phyloP scores from a whole-genome alignment of 2,797 vertebrate genomes.

The Syngnathus acus region DNA sequence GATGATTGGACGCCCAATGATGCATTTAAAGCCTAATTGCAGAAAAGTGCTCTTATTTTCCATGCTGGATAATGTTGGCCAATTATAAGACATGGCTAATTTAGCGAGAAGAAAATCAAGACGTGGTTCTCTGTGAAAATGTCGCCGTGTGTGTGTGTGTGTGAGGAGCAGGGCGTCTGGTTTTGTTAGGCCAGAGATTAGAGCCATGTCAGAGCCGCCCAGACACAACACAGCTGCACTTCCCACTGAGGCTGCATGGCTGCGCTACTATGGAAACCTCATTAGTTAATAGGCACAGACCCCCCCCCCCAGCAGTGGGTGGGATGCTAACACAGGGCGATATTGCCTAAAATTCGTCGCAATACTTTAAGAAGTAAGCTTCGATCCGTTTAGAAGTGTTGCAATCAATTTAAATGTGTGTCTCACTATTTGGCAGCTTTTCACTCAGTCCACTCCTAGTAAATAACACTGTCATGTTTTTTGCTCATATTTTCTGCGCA shows the following conservation, averaged over 20 bases:
- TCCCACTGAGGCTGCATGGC: conserved; percentile 51
- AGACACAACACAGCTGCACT: conserved; percentile 63
- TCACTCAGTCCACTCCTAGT: too few species aligned
- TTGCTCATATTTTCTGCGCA: neutral
- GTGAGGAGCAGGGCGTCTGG: conserved; percentile 49
- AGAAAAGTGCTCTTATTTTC: conserved; percentile 4
- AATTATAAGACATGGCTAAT: conserved; percentile 28
- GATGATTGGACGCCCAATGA: neutral
- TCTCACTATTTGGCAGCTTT: too few species aligned
- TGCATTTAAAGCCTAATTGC: conserved; percentile 4
- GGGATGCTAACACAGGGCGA: conserved; percentile 16
- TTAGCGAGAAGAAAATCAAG: conserved; percentile 24
- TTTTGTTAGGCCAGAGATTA: conserved; percentile 68
- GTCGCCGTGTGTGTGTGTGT: conserved; percentile 14
- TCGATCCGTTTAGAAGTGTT: too few species aligned
- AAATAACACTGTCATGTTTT: too few species aligned
- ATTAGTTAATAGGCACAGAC: conserved; percentile 46
- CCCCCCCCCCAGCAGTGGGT: conserved; percentile 19
- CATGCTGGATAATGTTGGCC: neutral
- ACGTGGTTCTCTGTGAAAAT: conserved; percentile 21
- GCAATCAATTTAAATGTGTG: too few species aligned
- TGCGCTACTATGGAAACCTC: conserved; percentile 58
- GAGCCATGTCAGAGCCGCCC: conserved; percentile 54
- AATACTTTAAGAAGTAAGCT: too few species aligned
- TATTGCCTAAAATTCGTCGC: neutral